Percentiles rank a stretch among this genome's conserved stretches.
These are phyloP conservation scores for Gadus macrocephalus DNA, from an alignment of 2,113 vertebrate genomes.

Conservation along the genomic window DNA sequence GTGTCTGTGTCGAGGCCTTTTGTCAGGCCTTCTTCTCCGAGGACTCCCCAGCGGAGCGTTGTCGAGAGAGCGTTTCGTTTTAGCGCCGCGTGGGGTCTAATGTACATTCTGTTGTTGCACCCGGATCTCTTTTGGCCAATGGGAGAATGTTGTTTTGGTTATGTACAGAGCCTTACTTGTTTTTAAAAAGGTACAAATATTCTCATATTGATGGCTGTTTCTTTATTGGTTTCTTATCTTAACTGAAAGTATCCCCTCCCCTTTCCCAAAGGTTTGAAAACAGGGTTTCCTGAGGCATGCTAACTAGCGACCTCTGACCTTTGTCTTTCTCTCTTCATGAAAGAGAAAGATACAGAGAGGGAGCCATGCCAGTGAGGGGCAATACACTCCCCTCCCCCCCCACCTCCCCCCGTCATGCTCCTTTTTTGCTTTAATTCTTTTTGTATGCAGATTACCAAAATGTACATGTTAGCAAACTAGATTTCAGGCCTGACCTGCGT, in stretches of 20 bases:
- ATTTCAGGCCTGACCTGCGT: slow-evolving; percentile 68
- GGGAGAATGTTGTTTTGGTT: slow-evolving; percentile 53
- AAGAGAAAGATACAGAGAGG: slow-evolving; percentile 50
- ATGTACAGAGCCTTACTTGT: slow-evolving; percentile 69
- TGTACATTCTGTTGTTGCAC: slow-evolving; percentile 35
- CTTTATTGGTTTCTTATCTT: slow-evolving; percentile 35
- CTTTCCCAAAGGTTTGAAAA: slow-evolving; percentile 68
- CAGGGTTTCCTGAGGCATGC: slow-evolving; percentile 72
- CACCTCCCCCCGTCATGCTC: slow-evolving; percentile 41
- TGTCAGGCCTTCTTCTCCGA: slow-evolving; percentile 36
- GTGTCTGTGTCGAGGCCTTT: slow-evolving; percentile 34
- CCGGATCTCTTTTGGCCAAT: slow-evolving; percentile 41
- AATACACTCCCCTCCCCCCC: slow-evolving; percentile 46
- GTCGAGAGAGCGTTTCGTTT: slow-evolving; percentile 43
- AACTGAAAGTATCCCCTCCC: slow-evolving; percentile 42
- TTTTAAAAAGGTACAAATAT: slow-evolving; percentile 61
- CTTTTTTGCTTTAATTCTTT: slow-evolving; percentile 69
- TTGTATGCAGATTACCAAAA: slow-evolving; percentile 77
- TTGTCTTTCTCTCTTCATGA: slow-evolving; percentile 40
- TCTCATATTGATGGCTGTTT: slow-evolving; percentile 57
- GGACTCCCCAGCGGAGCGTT: slow-evolving; percentile 18
- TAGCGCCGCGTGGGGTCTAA: slow-evolving; percentile 37
- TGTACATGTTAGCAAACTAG: slow-evolving; percentile 62
- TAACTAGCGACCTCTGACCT: slow-evolving; percentile 67
- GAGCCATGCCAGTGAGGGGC: slow-evolving; percentile 50